Evolutionary conservation across 2,113 vertebrate genomes (phyloP), one percentile per base, ranked within the genome.

Genomic region (Lamprotornis superbus): DNA sequence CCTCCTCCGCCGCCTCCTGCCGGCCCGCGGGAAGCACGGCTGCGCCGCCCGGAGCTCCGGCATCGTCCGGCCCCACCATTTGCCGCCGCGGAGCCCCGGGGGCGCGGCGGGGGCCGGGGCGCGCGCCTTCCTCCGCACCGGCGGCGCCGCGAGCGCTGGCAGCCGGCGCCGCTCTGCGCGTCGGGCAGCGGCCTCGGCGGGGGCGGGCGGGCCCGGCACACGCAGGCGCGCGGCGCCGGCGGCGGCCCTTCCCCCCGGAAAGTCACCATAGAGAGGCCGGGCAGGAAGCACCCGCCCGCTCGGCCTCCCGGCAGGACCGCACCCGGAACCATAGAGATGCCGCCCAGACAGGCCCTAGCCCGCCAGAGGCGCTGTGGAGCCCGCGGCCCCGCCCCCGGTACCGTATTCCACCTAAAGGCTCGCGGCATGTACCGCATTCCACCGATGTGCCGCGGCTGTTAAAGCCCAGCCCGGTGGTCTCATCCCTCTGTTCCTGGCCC

Each of bases 201-300:
- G 78, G 59, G 71, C 64, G 86, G 18, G 70, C 40, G 74, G 73
- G 67, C 83, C 87, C 82, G 87, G 64, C 87, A 91, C 84, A 68
- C 96, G 96, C 96, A 96, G 42, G 96, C 96, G 95, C 95, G 61
- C 53, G 33, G 67, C 49, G 44, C 74, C 87, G 53, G 67, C 49
- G 44, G 65, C 87, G 59, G 78, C 83, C 79, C 69, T 61, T 78
- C 60, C 79, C 79, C 65, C 83, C 70, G 71, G 85, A 69, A 77
- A 69, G 50, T 1, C 53, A 84, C 94, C 88, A 90, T 89, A 68
- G 90, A 84, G 74, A 74, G 89, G 70, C 24, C 15, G 47, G 40
- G 78, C 78, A 24, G 55, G 88, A 82, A 55, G 37, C 37, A 15
- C 83, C 79, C 67, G 49, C 39, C 37, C 60, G 49, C 35, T 14